Conservation (phyloP, 2,113 vertebrate genomes). For the Fulmarus glacialis region DNA sequence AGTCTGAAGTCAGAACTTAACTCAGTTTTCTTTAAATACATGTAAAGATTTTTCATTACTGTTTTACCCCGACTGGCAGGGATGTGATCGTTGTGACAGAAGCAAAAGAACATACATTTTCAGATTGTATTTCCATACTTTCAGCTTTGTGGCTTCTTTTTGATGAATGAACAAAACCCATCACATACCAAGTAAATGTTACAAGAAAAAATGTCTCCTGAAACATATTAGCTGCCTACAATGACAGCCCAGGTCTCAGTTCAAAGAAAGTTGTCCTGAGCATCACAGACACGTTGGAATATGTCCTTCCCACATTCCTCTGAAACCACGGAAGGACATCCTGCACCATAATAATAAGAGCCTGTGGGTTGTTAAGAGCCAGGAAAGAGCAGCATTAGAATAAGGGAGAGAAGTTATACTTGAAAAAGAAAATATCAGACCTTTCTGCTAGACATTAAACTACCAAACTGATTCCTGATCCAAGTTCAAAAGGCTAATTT, state of each 20-base stretch:
- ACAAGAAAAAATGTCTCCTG: neutral
- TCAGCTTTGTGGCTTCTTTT: neutral
- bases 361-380: neutral
- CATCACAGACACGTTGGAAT: neutral
- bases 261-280: conserved; percentile 14
- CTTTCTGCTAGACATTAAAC: neutral
- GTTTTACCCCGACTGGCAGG: neutral
- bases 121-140: neutral
- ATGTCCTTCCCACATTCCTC: conserved; percentile 1
- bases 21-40: neutral
- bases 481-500: neutral
- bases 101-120: neutral
- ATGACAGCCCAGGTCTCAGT: neutral
- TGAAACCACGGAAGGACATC: conserved; percentile 7
- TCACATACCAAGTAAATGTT: neutral
- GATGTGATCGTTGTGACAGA: neutral
- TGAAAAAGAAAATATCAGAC: neutral
- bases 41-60: neutral
- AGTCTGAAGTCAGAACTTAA: neutral
- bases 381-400: neutral
- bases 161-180: neutral
- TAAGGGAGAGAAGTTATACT: neutral
- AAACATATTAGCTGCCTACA: conserved; percentile 2
- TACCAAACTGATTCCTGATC: neutral
- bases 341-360: neutral